A percentile compares a stretch with the other conserved stretches of the same genome.
phyloP scores from a whole-genome alignment of 2,888 invertebrate genomes.

The Lepidonotus clava region DNA sequence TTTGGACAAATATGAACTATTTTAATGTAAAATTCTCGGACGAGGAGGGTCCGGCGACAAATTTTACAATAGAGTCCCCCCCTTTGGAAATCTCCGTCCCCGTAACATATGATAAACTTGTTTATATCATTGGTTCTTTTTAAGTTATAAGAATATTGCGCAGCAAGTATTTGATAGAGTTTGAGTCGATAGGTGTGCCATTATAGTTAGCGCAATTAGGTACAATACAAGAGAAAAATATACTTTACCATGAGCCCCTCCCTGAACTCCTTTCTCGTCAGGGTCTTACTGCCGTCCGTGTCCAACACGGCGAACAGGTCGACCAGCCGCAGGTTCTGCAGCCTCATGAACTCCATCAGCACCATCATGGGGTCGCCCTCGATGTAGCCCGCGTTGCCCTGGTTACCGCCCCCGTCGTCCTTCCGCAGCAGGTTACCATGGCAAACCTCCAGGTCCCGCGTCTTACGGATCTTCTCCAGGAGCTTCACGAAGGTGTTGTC shows the following conservation, averaged over 20 bases:
- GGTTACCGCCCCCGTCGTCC: background rate
- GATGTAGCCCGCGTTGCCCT: constrained; percentile 6
- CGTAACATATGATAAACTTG: too few species aligned
- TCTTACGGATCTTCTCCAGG: constrained; percentile 11
- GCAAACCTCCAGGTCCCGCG: constrained; percentile 35
- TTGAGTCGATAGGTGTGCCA: too few species aligned
- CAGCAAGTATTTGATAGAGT: too few species aligned
- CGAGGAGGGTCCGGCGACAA: too few species aligned
- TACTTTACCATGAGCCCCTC: constrained; percentile 44
- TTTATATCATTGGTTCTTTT: too few species aligned
- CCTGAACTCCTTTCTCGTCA: constrained; percentile 53
- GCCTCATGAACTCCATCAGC: constrained; percentile 56
- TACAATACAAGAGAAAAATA: background rate
- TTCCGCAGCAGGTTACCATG: constrained; percentile 67
- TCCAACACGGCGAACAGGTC: constrained; percentile 51
- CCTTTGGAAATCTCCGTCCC: too few species aligned
- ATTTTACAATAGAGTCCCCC: too few species aligned
- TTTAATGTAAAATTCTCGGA: too few species aligned
- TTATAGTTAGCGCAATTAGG: too few species aligned
- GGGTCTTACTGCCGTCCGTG: constrained; percentile 52
- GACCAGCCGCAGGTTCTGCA: constrained; percentile 51
- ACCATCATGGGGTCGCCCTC: constrained; percentile 65
- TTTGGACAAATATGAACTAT: too few species aligned
- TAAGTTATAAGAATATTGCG: too few species aligned
- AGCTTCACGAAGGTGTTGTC: constrained; percentile 37